These are phyloP conservation scores for Sceloporus undulatus DNA, from an alignment of 2,113 vertebrate species.

Conservation along the genomic window DNA sequence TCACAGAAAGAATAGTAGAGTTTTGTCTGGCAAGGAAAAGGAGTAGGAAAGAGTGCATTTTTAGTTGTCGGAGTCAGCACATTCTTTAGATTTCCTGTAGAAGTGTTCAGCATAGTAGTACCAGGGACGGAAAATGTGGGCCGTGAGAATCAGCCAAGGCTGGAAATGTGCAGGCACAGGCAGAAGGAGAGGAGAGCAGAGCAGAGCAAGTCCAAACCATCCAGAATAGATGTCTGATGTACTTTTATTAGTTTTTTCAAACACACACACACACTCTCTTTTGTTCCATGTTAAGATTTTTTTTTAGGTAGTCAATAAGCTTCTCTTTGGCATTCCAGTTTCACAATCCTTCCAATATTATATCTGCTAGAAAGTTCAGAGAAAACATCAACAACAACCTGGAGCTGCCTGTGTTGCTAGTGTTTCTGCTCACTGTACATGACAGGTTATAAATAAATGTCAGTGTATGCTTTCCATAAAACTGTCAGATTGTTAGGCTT, in stretches of 20 bases:
- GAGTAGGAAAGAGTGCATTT: constrained; percentile 22
- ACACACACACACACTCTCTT: not conserved
- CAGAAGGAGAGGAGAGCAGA: not conserved
- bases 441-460: not conserved
- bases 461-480: constrained; percentile 38
- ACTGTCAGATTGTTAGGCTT: constrained; percentile 17
- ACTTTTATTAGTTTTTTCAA: constrained; percentile 13
- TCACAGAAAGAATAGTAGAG: constrained; percentile 16
- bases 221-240: not conserved
- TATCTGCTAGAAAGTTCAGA: not conserved
- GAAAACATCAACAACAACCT: constrained; percentile 22
- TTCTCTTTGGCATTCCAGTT: constrained; percentile 10
- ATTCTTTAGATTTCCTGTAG: constrained; percentile 44
- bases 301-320: constrained; percentile 14
- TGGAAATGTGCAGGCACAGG: not conserved
- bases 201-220: not conserved
- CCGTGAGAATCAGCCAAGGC: not conserved
- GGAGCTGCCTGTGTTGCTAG: not conserved
- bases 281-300: constrained; percentile 37
- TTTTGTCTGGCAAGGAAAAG: constrained; percentile 26
- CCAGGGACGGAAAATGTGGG: constrained; percentile 24
- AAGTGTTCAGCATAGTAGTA: constrained; percentile 19
- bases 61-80: constrained; percentile 24
- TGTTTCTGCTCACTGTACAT: constrained; percentile 34
- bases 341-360: constrained; percentile 10